phyloP scores from a whole-genome alignment of 2,113 vertebrate species.

The Turdus rufiventris region DNA sequence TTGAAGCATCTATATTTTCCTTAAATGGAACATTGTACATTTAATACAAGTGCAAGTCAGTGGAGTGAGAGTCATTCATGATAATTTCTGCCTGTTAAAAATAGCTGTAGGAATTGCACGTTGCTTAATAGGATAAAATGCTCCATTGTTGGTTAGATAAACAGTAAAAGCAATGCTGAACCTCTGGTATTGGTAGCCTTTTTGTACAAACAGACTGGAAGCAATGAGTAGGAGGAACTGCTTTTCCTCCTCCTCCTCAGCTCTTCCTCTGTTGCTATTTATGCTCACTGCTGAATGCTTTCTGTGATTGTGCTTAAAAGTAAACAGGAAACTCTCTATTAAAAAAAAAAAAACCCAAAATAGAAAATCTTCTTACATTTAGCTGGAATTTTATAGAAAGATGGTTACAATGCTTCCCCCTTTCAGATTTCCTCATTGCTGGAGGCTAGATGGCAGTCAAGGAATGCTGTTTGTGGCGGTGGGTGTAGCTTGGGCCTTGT shows the following conservation, averaged over 20 bases:
- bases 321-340: neutral
- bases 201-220: neutral
- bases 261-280: neutral
- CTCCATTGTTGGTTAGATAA: neutral
- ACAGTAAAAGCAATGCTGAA: neutral
- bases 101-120: neutral
- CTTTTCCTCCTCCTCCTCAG: neutral
- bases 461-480: neutral
- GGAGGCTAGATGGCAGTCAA: slow-evolving; percentile 43
- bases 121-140: neutral
- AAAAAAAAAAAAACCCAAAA: neutral
- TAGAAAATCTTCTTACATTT: neutral
- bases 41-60: neutral
- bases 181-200: neutral
- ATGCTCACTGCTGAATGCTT: neutral
- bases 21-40: neutral
- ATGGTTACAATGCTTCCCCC: fast-evolving
- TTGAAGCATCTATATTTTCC: neutral
- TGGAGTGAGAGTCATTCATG: neutral
- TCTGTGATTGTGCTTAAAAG: neutral
- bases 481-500: neutral
- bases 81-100: neutral
- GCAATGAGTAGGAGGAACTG: neutral
- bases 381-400: neutral
- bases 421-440: neutral